phyloP scores from a whole-genome alignment of 1,140 invertebrate species.

The Calephelis virginiensis region DNA sequence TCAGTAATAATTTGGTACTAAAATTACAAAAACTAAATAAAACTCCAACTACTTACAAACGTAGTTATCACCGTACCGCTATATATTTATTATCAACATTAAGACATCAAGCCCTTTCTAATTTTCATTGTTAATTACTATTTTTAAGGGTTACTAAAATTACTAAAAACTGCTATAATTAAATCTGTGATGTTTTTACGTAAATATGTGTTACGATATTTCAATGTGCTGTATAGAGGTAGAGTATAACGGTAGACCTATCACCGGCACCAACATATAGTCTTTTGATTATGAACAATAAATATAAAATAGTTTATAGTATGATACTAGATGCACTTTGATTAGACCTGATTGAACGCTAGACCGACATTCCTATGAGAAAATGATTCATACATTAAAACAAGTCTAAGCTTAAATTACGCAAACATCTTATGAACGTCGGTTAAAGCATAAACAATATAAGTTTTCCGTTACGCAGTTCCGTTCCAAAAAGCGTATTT shows the following conservation, averaged over 20 bases:
- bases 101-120: too few relatives aligned
- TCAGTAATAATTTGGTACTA: too few relatives aligned
- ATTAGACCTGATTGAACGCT: slow-evolving; percentile 17
- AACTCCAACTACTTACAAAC: too few relatives aligned
- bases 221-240: neutral
- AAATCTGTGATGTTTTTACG: too few relatives aligned
- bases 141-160: too few relatives aligned
- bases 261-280: neutral
- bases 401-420: slow-evolving; percentile 33
- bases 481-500: slow-evolving; percentile 25
- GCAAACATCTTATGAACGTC: slow-evolving; percentile 37
- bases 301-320: slow-evolving; percentile 3
- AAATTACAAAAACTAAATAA: too few relatives aligned
- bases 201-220: too few relatives aligned
- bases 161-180: too few relatives aligned
- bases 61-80: too few relatives aligned
- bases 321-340: neutral
- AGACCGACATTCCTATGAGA: slow-evolving; percentile 33
- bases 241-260: too few relatives aligned
- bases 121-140: too few relatives aligned
- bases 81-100: too few relatives aligned
- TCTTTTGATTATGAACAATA: neutral
- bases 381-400: slow-evolving; percentile 38
- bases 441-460: slow-evolving; percentile 34
- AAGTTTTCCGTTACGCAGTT: slow-evolving; percentile 38